Base-by-base conservation (phyloP, 2,113 vertebrate species). In the Callipepla squamata region DNA sequence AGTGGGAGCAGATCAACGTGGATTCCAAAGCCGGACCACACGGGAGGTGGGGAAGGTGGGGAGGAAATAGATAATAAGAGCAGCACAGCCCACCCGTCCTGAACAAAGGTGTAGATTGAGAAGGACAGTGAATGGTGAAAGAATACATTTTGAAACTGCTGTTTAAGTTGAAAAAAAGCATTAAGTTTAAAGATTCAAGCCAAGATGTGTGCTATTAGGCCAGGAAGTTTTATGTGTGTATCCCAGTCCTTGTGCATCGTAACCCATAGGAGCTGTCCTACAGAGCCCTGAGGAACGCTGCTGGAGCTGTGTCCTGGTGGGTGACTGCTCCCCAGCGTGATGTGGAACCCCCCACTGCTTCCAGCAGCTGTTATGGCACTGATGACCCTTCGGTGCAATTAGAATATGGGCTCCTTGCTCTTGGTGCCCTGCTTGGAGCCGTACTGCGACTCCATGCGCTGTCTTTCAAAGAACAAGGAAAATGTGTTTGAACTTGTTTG, bases 321-420 rank as follows among this genome's bases (percentile, higher is more conserved):
- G 75, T 18, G 61, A 8, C 7, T 15, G 11, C 20, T 28, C 36
- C 59, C 55, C 26, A 2, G 8, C 7, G 18, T 0, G 15, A 18
- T 13, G 30, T 26, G 34, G 14, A 21, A 15, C 55, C 42, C 36
- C 53, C 28, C 2, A 1, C 26, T 8, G 51, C 51, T 53, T 42
- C 7, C 45, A 5, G 0, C 13, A 9, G 40, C 75, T 11, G 0
- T 12, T 17, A 2, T 47, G 15, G 34, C 23, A 22, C 75, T 20
- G 50, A n/a, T 17, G 5, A 4, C 2, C 2, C 21, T 55, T 10
- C 4, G 1, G 8, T 21, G 6, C 1, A 25, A 6, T 68, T 63
- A 17, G 26, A 63, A 44, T 48, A 34, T 11, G 5, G 20, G 32
- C 23, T 48, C 25, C 50, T 48, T 59, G 14, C 0, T 32, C 6